Base-by-base conservation (phyloP, 2,797 vertebrate genomes). In the Otolemur crassicaudatus region DNA sequence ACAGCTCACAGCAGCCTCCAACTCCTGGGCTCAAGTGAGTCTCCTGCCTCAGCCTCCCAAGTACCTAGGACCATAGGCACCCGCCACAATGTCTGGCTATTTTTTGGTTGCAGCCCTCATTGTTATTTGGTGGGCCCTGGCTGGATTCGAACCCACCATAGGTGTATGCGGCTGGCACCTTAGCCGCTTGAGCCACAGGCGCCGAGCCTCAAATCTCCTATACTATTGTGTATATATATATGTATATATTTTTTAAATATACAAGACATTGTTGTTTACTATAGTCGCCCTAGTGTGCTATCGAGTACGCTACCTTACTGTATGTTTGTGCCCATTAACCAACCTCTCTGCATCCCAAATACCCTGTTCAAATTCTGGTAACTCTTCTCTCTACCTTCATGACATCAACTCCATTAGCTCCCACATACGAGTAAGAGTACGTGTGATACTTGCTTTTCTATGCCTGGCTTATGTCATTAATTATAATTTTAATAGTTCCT, bases 401-500 rank as follows among this genome's bases (percentile, higher is more conserved):
- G 31, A 79, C 11, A 79, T 56, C 31, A 79, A 79, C 49, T n/a
- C 23, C 56, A 56, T 79, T 22, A 56, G 20, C 31, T 56, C 76
- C 49, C 31, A 56, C 49, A 56, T 56, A 56, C n/a, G 76, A 79
- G 20, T 56, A 6, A 77, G 49, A 56, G 56, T 20, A 34, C 7
- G 20, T 12, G 49, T 22, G 20, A 34, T 56, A 34, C 20, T 56
- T 56, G 19, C 53, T 49, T 79, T 34, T 34, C 49, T 56, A 31
- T 34, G 31, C 49, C 31, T 56, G 76, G 76, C 49, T 56, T 79
- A 56, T 79, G 23, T 79, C 31, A 56, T 12, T 34, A 56, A 56
- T 34, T 79, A 49, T 80, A 58, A 53, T 83, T 92, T 92, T 90
- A 73, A 80, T 70, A 76, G 81, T 56, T 95, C 34, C 60, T 73